Conservation (phyloP, 2,888 invertebrate genomes). For the Cerceris ruficornis region DNA sequence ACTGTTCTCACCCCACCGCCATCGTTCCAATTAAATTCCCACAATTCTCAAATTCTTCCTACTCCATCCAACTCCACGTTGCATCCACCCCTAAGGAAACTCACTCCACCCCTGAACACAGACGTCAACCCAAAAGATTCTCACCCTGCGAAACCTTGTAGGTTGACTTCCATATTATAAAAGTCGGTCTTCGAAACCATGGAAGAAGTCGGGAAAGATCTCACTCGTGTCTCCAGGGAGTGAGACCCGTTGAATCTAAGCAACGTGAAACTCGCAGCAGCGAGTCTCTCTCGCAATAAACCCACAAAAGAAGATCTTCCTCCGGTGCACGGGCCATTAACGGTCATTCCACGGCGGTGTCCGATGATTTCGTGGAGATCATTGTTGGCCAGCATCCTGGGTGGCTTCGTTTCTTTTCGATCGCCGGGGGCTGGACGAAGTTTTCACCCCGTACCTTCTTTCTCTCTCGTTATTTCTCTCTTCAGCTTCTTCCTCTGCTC, state of each 20-base stretch:
- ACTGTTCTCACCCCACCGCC: no score
- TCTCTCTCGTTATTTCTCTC: no score
- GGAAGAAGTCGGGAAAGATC: constrained; percentile 16
- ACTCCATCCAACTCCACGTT: not conserved
- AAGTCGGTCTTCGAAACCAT: constrained; percentile 24
- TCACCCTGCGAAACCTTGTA: not conserved
- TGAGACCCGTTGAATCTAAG: constrained; percentile 9
- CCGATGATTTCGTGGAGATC: constrained; percentile 56
- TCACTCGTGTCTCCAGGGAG: constrained; percentile 30
- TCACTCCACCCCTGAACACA: constrained; percentile 12
- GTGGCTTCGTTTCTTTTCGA: constrained; percentile 53
- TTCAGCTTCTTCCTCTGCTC: no score
- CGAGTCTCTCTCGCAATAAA: constrained; percentile 36
- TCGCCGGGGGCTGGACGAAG: constrained; percentile 45
- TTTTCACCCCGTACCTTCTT: constrained; percentile 43
- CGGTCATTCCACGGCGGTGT: constrained; percentile 49
- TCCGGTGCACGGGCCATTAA: constrained; percentile 57
- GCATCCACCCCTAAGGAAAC: not conserved
- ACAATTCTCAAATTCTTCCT: not conserved
- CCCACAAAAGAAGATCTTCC: constrained; percentile 49
- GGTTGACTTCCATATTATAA: not conserved
- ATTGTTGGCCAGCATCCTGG: constrained; percentile 62
- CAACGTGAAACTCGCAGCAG: constrained; percentile 19
- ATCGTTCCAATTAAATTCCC: no score
- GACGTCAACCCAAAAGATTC: constrained; percentile 31